These are phyloP conservation scores for Macroramphosus scolopax DNA, from an alignment of 2,797 vertebrate genomes.

Conservation along the genomic window DNA sequence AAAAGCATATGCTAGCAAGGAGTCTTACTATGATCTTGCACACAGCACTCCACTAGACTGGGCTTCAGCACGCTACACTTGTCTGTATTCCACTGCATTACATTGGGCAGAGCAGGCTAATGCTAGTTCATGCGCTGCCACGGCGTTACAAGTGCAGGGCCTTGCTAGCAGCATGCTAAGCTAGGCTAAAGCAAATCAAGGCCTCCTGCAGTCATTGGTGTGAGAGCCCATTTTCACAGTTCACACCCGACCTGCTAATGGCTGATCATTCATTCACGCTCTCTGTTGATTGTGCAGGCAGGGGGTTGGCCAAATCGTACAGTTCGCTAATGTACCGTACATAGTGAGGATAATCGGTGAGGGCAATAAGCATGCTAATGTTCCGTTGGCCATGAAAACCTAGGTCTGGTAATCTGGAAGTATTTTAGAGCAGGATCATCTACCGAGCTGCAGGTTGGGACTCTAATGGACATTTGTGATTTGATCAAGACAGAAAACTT, in stretches of 20 bases:
- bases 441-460: slow-evolving; percentile 22
- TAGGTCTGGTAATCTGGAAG: slow-evolving; percentile 62
- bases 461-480: slow-evolving; percentile 20
- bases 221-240: slow-evolving; percentile 80
- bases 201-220: slow-evolving; percentile 80
- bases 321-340: slow-evolving; percentile 75
- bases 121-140: slow-evolving; percentile 47
- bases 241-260: slow-evolving; percentile 81
- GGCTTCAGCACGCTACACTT: slow-evolving; percentile 78
- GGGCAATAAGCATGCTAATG: slow-evolving; percentile 75
- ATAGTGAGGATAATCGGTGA: slow-evolving; percentile 73
- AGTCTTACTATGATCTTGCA: slow-evolving; percentile 80
- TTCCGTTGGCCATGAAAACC: slow-evolving; percentile 71
- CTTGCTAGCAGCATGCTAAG: slow-evolving; percentile 63
- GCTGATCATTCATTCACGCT: slow-evolving; percentile 79
- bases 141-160: slow-evolving; percentile 44
- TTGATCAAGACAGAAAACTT: slow-evolving; percentile 14
- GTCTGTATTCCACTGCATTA: slow-evolving; percentile 66
- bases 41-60: slow-evolving; percentile 78
- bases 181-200: slow-evolving; percentile 68
- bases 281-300: slow-evolving; percentile 78
- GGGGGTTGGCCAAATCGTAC: slow-evolving; percentile 75
- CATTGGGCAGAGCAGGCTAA: slow-evolving; percentile 62
- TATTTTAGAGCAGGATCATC: slow-evolving; percentile 38
- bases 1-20: slow-evolving; percentile 79